Conservation (phyloP, 1,140 invertebrate genomes). For the Drosophila eugracilis region DNA sequence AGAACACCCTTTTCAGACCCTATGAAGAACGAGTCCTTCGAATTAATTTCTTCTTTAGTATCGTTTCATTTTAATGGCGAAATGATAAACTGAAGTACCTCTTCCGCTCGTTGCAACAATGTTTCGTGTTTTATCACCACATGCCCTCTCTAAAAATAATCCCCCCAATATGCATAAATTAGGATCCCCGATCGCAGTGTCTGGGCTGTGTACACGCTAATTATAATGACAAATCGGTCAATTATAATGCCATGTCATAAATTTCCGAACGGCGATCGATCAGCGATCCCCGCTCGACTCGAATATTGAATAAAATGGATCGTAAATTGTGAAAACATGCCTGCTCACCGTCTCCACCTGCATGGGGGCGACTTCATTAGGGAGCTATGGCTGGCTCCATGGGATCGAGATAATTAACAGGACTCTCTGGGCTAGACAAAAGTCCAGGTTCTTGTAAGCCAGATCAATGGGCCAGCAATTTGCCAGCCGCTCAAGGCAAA, state of each 20-base stretch:
- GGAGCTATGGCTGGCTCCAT: not conserved
- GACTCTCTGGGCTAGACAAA: constrained; percentile 42
- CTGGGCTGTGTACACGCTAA: constrained; percentile 59
- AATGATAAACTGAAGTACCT: not conserved
- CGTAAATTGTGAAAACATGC: constrained; percentile 63
- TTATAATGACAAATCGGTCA: constrained; percentile 83
- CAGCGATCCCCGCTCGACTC: constrained; percentile 38
- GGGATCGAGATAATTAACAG: constrained; percentile 34
- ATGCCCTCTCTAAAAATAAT: constrained; percentile 64
- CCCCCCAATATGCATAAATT: constrained; percentile 63
- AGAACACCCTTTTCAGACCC: no score
- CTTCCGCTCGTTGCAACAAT: constrained; percentile 28
- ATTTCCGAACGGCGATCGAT: constrained; percentile 70
- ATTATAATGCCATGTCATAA: constrained; percentile 82
- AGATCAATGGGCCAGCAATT: constrained; percentile 51
- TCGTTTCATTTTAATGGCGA: not conserved
- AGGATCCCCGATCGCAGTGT: constrained; percentile 19
- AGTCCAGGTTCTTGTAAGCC: constrained; percentile 51
- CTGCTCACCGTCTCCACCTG: constrained; percentile 9
- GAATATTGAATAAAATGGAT: constrained; percentile 78
- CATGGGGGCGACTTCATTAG: constrained; percentile 60
- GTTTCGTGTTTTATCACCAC: constrained; percentile 11
- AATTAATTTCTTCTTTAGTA: not conserved
- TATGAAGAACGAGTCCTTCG: no score
- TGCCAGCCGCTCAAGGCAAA: constrained; percentile 51